Evolutionary conservation across 2,797 vertebrate species (phyloP).

Genomic region (Helostoma temminkii): DNA sequence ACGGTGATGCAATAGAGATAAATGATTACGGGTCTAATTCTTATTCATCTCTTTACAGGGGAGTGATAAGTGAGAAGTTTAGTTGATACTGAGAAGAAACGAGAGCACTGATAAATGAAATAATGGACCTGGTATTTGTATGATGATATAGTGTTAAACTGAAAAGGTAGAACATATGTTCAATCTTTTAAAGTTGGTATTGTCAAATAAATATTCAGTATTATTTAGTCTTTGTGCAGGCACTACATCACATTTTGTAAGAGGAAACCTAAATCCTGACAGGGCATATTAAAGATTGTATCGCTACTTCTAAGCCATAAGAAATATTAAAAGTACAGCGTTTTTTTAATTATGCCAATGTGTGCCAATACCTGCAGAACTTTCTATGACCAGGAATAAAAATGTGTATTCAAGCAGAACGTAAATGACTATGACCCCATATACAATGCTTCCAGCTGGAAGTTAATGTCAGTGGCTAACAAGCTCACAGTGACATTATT

Average conservation of each 20-base stretch:
- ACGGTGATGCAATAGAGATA: slow-evolving; percentile 72
- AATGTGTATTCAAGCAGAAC: too few species aligned
- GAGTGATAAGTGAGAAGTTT: slow-evolving; percentile 69
- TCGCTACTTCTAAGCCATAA: too few species aligned
- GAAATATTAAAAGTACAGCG: background rate
- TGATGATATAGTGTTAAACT: slow-evolving; percentile 28
- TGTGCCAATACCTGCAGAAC: too few species aligned
- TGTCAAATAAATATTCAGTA: slow-evolving; percentile 15
- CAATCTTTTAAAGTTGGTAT: slow-evolving; percentile 6
- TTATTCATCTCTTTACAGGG: slow-evolving; percentile 75
- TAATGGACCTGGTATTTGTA: slow-evolving; percentile 42
- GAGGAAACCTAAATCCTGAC: background rate
- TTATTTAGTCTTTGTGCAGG: background rate
- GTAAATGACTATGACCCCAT: too few species aligned
- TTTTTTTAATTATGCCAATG: too few species aligned
- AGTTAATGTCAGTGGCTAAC: background rate
- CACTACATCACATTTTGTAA: background rate
- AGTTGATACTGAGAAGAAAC: slow-evolving; percentile 63
- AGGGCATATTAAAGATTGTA: background rate
- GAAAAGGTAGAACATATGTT: slow-evolving; percentile 19
- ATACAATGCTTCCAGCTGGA: too few species aligned
- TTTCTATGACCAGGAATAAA: background rate
- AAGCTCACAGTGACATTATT: background rate
- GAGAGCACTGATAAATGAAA: slow-evolving; percentile 52
- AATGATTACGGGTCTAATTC: slow-evolving; percentile 76